Evolutionary conservation across 2,888 invertebrate species (phyloP), one percentile per base, ranked within the genome.

Genomic region (Spatulosminthurus flaviceps): DNA sequence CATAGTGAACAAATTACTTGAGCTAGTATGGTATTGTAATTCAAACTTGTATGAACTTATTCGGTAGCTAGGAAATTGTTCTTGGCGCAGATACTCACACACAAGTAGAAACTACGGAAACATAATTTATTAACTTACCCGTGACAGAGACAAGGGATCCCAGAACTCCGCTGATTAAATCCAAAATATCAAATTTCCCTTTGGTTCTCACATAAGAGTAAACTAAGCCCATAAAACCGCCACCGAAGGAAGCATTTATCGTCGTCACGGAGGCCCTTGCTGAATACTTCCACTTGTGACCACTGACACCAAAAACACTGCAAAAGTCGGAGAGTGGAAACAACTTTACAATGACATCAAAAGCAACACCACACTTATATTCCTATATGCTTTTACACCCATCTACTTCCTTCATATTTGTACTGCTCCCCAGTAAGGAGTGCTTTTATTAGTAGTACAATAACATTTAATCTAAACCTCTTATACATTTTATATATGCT

Each of bases 251-350:
- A 0, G 94, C 92, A 90, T 95, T 92, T 92, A 96, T 94, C 0
- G 96, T 96, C 90, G 94, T 93, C 0, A 95, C 95, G 0, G 95
- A 95, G 0, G 95, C 95, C 69, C 94, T 90, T 0, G 95, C 95
- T 0, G 96, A 95, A 87, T 95, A 95, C 87, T 95, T 93, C 96
- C 96, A 97, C 87, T 94, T 94, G 5, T 92, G 91, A 0, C 94
- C 95, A 82, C 93, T 92, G 9, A 94, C 91, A 88, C 90, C 90
- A 85, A 90, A 90, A 0, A 90, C 90, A 82, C 89, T 89, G 83
- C 13, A 64, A 41, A 60, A 75, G 74, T 61, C 22, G 21, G n/a
- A 34, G 34, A 43, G 22, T 16, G 41, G 70, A 22, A 70, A 70
- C 24, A 34, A 70, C 11, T 70, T 70, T 70, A 70, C 70, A 70